A percentile compares a stretch with the other conserved stretches of the same genome.
Conservation (phyloP, 2,888 invertebrate genomes). For the Drosophila meridionalis region DNA sequence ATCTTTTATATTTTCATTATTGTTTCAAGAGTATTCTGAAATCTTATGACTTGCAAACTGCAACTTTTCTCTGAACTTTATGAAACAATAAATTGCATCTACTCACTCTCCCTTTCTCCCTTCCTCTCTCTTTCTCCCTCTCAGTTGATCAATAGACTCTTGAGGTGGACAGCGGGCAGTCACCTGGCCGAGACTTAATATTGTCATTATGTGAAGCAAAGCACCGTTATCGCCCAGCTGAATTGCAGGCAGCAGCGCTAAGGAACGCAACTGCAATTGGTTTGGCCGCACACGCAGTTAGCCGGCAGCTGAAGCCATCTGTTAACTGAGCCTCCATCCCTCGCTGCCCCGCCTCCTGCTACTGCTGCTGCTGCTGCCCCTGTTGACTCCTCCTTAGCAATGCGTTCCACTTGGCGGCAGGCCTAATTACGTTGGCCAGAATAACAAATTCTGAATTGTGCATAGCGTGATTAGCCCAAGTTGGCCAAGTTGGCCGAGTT, state of each 20-base stretch:
- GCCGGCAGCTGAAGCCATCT: conserved; percentile 43
- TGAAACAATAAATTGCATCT: conserved; percentile 36
- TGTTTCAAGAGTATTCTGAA: not conserved
- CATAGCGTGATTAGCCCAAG: conserved; percentile 64
- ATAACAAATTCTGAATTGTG: conserved; percentile 53
- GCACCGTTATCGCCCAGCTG: conserved; percentile 46
- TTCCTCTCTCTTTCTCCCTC: not conserved
- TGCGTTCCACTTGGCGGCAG: conserved; percentile 76
- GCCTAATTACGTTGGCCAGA: conserved; percentile 72
- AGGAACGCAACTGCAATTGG: conserved; percentile 19
- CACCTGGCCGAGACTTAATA: conserved; percentile 45
- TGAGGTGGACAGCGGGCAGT: too few species aligned
- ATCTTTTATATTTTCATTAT: not conserved
- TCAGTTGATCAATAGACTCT: too few species aligned
- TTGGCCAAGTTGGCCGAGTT: conserved; percentile 30
- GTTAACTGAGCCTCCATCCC: conserved; percentile 30
- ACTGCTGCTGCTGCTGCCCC: not conserved
- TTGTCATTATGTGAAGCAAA: conserved; percentile 61
- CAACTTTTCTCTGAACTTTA: conserved; percentile 23
- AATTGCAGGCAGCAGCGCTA: conserved; percentile 25
- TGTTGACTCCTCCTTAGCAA: conserved; percentile 30
- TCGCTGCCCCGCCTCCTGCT: conserved; percentile 7
- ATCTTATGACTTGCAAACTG: too few species aligned
- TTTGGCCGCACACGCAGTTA: conserved; percentile 21
- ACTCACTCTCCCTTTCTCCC: conserved; percentile 1